Percentiles rank a stretch among this genome's conserved stretches.
phyloP scores from a whole-genome alignment of 2,113 vertebrate genomes.

The Tragelaphus imberbis region DNA sequence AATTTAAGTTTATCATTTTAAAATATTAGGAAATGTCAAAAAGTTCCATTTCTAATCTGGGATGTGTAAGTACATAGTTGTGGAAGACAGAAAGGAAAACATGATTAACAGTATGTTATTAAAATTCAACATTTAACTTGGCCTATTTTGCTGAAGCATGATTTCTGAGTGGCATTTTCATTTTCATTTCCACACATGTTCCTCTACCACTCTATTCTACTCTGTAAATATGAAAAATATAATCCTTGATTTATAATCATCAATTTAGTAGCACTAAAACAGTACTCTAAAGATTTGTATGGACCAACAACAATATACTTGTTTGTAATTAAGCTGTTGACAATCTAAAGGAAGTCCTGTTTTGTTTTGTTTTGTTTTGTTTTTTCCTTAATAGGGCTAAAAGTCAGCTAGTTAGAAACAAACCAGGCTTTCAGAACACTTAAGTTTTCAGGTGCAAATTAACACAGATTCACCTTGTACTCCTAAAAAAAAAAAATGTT shows the following conservation, averaged over 20 bases:
- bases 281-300: neutral
- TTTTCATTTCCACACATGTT: constrained; percentile 9
- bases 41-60: constrained; percentile 50
- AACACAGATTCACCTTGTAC: neutral
- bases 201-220: neutral
- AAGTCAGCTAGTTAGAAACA: neutral
- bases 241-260: neutral
- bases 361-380: too few species aligned
- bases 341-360: neutral
- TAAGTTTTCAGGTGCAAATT: neutral
- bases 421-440: neutral
- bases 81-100: constrained; percentile 7
- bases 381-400: neutral
- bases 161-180: constrained; percentile 19
- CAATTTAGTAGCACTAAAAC: neutral
- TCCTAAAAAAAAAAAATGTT: neutral
- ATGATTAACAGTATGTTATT: constrained; percentile 23
- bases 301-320: neutral
- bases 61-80: constrained; percentile 12
- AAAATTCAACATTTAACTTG: constrained; percentile 41
- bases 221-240: neutral
- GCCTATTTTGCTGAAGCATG: neutral
- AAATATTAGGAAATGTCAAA: constrained; percentile 66
- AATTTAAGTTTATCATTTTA: constrained; percentile 69
- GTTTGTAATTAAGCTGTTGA: neutral